These are phyloP conservation scores for Struthio camelus DNA, from an alignment of 2,113 vertebrate genomes.

Conservation along the genomic window DNA sequence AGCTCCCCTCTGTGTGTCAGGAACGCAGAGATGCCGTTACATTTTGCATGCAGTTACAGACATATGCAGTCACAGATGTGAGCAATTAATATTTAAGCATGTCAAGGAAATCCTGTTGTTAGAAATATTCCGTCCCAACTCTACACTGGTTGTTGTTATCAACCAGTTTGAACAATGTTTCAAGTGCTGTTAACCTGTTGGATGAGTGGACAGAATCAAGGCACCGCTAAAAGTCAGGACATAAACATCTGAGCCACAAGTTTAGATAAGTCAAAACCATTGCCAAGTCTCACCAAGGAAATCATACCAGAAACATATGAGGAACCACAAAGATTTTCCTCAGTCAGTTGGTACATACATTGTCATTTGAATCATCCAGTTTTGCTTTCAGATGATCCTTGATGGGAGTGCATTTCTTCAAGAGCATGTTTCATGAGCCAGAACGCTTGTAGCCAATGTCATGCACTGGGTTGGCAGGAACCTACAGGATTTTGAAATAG, in stretches of 20 bases:
- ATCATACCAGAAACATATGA: not conserved
- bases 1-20: not conserved
- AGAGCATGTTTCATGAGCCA: not conserved
- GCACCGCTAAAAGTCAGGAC: not conserved
- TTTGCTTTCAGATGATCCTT: conserved; percentile 5
- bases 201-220: conserved; percentile 1
- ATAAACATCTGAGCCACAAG: not conserved
- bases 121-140: not conserved
- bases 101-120: not conserved
- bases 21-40: not conserved
- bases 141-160: not conserved
- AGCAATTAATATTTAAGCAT: not conserved
- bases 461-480: not conserved
- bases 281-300: conserved; percentile 2
- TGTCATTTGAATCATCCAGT: conserved; percentile 5
- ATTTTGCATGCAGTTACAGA: not conserved
- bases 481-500: not conserved
- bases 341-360: not conserved
- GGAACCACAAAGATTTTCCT: conserved; percentile 1
- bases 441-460: not conserved
- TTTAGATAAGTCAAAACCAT: not conserved
- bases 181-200: not conserved
- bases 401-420: not conserved
- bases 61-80: not conserved
- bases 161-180: not conserved